Base-by-base conservation (phyloP, 2,113 vertebrate genomes). In the Nyctibius bracteatus region DNA sequence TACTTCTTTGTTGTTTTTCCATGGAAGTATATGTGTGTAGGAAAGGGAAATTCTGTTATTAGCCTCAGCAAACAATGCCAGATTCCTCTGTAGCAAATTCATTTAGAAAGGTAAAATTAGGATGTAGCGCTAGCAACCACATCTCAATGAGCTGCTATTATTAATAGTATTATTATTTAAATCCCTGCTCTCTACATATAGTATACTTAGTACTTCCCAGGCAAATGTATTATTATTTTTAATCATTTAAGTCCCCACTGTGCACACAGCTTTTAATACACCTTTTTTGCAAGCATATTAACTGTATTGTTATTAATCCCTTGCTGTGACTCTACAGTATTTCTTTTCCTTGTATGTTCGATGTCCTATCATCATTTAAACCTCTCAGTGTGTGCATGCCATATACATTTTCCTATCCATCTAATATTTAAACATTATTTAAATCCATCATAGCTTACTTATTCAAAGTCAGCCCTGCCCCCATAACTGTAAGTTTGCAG, bases 1-100 rank as follows among this genome's bases (percentile, higher is more conserved):
- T 84, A 91, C 75, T 94, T 93, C 92, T 90, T 96, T 97, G 95
- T 96, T 97, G 92, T 94, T 96, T 96, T 96, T 94, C 93, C 88
- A 93, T 86, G 82, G 91, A 95, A 96, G 91, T 75, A 73, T 94
- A 81, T 77, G 81, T 97, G 86, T 93, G 83, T 88, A 87, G 82
- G 81, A 85, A 91, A 79, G 81, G 93, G 92, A 91, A 97, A 96
- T 94, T 94, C 27, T 7, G 81, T 47, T 96, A 84, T 94, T 94
- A 92, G 63, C 92, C 73, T 96, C 81, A 28, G 81, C 95, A 97
- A 97, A 94, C 90, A 95, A 92, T 93, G 81, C 95, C 67, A 83
- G 85, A 91, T 94, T 93, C 71, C 91, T 94, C 86, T 86, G 83
- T 41, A 94, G 93, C 86, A 97, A 96, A 88, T 83, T 91, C 35